Conservation (phyloP, 2,797 vertebrate genomes). For the Neomorphus geoffroyi region DNA sequence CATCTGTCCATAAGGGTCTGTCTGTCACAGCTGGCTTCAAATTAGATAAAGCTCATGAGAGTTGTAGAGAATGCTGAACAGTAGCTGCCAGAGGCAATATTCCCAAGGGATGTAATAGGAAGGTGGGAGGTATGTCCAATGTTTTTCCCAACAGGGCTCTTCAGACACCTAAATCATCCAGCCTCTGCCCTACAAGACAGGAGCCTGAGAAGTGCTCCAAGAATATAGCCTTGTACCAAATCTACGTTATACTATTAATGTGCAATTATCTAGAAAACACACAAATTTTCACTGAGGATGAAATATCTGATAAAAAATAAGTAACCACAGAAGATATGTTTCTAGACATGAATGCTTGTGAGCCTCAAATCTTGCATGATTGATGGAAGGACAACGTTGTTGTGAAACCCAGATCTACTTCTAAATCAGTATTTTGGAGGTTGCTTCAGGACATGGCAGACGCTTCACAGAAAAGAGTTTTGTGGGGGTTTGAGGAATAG, state of each 20-base stretch:
- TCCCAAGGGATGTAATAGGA: neutral
- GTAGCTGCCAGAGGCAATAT: neutral
- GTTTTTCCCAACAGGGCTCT: neutral
- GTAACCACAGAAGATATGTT: neutral
- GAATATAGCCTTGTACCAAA: neutral
- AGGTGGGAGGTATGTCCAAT: neutral
- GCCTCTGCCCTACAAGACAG: neutral
- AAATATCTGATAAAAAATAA: neutral
- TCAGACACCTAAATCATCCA: neutral
- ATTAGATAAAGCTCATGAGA: neutral
- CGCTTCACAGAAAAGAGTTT: neutral
- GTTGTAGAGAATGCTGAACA: neutral
- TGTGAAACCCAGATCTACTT: neutral
- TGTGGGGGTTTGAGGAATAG: accelerated
- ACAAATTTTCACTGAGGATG: neutral
- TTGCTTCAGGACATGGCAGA: neutral
- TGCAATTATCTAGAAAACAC: neutral
- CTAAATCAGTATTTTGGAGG: neutral
- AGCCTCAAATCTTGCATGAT: neutral
- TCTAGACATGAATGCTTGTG: neutral
- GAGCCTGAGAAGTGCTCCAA: neutral
- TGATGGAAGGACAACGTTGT: neutral
- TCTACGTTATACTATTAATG: neutral
- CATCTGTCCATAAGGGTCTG: neutral
- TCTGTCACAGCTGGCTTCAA: neutral